Conservation (phyloP, 2,888 invertebrate species). For the Alloplasta piceator region DNA sequence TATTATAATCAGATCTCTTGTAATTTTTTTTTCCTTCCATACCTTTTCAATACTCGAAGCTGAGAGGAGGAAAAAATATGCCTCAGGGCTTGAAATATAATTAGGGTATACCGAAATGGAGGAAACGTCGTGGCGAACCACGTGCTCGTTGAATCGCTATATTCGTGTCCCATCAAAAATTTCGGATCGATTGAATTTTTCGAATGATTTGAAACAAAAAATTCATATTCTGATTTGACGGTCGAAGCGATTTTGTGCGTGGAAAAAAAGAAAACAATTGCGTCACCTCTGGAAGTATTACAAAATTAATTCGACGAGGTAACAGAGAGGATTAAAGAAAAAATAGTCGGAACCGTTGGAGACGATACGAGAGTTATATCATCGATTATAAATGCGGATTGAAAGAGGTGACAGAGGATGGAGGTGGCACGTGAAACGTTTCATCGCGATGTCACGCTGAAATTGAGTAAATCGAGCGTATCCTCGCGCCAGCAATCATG, state of each 20-base stretch:
- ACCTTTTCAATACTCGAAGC: not conserved
- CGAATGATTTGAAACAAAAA: not conserved
- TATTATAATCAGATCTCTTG: constrained; percentile 52
- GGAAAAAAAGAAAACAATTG: too few species aligned
- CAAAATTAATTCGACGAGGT: too few species aligned
- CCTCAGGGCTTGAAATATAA: constrained; percentile 13
- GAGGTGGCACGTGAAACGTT: constrained; percentile 17
- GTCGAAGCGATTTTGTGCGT: not conserved
- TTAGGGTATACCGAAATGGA: not conserved
- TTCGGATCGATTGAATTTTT: not conserved
- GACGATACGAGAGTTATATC: too few species aligned
- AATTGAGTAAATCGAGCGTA: constrained; percentile 39
- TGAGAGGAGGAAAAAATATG: not conserved
- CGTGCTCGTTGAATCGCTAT: not conserved
- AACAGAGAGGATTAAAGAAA: too few species aligned
- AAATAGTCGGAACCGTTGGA: too few species aligned
- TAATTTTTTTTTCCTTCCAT: not conserved
- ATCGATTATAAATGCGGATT: not conserved
- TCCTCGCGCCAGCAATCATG: not conserved
- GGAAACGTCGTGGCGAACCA: not conserved
- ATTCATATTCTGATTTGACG: not conserved
- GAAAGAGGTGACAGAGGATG: constrained; percentile 5
- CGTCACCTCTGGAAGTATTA: too few species aligned
- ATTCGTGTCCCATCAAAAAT: not conserved
- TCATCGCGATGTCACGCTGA: constrained; percentile 51